These are phyloP conservation scores for Ispidina picta DNA, from an alignment of 2,797 vertebrate species.

Conservation along the genomic window DNA sequence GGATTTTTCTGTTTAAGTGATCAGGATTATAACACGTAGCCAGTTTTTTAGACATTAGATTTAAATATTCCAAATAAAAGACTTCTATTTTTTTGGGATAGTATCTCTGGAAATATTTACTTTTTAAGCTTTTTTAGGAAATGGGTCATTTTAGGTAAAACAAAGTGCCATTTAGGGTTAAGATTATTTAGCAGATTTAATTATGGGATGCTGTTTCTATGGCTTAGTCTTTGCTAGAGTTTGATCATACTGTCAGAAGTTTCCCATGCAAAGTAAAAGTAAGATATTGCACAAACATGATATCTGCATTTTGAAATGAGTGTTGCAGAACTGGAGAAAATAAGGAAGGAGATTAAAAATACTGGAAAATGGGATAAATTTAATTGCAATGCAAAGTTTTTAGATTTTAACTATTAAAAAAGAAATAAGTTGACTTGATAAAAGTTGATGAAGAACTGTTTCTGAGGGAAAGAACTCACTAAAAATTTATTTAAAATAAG, in stretches of 20 bases:
- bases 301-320: neutral
- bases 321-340: neutral
- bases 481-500: neutral
- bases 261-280: neutral
- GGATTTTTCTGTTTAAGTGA: constrained; percentile 26
- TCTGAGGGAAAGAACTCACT: neutral
- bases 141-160: neutral
- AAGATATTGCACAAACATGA: neutral
- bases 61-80: neutral
- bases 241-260: neutral
- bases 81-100: neutral
- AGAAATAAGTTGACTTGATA: neutral
- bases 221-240: constrained; percentile 3
- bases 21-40: neutral
- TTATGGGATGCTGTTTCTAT: neutral
- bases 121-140: neutral
- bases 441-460: neutral
- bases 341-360: neutral
- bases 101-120: neutral
- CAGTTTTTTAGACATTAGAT: constrained; percentile 10
- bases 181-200: neutral
- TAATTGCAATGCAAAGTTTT: neutral
- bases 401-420: neutral
- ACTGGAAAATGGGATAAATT: neutral
- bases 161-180: neutral